These are phyloP conservation scores for Euplagia quadripunctaria DNA, from an alignment of 2,888 invertebrate genomes.

Conservation along the genomic window DNA sequence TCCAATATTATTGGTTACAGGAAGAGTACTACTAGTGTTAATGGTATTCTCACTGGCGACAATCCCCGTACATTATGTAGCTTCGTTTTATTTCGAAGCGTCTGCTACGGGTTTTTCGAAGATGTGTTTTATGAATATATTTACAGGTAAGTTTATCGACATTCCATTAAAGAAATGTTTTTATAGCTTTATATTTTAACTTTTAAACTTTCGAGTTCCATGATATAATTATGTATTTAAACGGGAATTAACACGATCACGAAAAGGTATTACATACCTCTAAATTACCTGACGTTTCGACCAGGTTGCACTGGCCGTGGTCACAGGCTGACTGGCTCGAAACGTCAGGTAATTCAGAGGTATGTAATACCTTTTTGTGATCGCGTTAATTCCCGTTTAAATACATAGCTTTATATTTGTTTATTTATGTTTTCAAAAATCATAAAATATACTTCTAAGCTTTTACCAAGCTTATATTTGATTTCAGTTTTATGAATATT, in stretches of 20 bases:
- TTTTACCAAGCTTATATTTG: background rate
- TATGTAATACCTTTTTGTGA: too few relatives aligned
- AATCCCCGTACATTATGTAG: constrained; percentile 91
- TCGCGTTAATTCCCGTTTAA: too few relatives aligned
- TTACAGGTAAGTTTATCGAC: constrained; percentile 79
- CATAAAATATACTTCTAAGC: background rate
- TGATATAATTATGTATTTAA: too few relatives aligned
- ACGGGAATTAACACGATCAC: too few relatives aligned
- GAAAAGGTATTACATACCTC: too few relatives aligned
- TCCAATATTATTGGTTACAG: constrained; percentile 65
- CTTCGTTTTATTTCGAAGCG: constrained; percentile 90
- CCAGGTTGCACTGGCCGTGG: too few relatives aligned
- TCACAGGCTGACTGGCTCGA: too few relatives aligned
- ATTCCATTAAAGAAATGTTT: background rate
- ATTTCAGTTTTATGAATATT: background rate
- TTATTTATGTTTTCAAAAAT: background rate
- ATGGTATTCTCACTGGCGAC: constrained; percentile 90
- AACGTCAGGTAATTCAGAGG: too few relatives aligned
- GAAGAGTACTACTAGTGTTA: constrained; percentile 88
- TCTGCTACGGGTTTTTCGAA: constrained; percentile 93
- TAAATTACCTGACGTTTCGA: too few relatives aligned
- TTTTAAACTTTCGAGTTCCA: too few relatives aligned
- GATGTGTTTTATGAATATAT: constrained; percentile 91
- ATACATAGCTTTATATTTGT: too few relatives aligned
- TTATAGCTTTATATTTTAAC: background rate